Base-by-base conservation (phyloP, 2,888 invertebrate genomes). In the Malthinus seriepunctatus region DNA sequence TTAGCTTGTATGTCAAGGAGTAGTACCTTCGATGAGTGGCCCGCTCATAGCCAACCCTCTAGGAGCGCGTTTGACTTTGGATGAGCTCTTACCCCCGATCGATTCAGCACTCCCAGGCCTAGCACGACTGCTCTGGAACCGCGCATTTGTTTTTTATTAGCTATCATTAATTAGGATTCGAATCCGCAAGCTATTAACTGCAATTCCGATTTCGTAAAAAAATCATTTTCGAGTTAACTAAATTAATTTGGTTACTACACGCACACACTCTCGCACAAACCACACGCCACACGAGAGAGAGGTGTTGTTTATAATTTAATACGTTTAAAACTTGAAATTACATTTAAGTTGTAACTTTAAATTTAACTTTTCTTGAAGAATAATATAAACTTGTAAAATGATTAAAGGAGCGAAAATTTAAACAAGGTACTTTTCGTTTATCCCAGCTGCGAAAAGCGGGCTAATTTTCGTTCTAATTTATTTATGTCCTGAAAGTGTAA, bases 91-190 rank as follows among this genome's bases (percentile, higher is more conserved):
- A 67, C 64, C 64, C 62, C 65, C 69, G 71, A 71, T 72, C 71
- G 71, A 72, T 72, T 62, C 71, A 72, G 71, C 71, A 69, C 67
- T 71, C 71, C 71, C 71, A 72, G 71, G 71, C 69, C 70, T 70
- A 68, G 68, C 64, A 63, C 65, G 65, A 64, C 64, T 66, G 68
- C 68, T 62, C 63, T 64, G 63, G 60, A 64, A 64, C 67, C 60
- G 51, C 55, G 56, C 56, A 49, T 60, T 56, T 60, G 60, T 60
- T 60, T 60, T 60, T 60, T 56, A 60, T 60, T 60, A 55, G 60
- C 44, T 56, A 51, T 42, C 60, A 52, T 60, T 60, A 60, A 60
- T 60, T 60, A 60, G 34, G 32, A 31, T 60, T 60, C 59, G 51
- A 51, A 45, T 38, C 15, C 31, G 11, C 10, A 10, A 15, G 10